These are phyloP conservation scores for Leptopilina clavipes DNA, from an alignment of 1,140 invertebrate species.

Conservation along the genomic window DNA sequence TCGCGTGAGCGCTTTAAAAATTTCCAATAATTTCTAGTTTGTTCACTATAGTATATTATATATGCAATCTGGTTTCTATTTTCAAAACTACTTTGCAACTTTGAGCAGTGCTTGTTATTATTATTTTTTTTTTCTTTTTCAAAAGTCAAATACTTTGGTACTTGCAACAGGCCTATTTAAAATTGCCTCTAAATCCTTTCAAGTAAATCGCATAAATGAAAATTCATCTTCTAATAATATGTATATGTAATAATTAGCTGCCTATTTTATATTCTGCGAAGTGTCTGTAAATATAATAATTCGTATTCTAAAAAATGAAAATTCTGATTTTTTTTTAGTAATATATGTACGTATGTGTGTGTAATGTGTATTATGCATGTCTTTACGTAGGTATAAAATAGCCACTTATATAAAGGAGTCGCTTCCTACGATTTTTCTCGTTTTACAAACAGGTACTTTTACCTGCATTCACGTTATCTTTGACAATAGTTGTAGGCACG, in stretches of 20 bases:
- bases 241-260: not conserved
- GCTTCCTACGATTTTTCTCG: conserved; percentile 20
- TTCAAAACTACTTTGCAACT: conserved; percentile 16
- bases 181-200: conserved; percentile 14
- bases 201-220: conserved; percentile 14
- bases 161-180: conserved; percentile 21
- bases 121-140: not conserved
- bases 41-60: not conserved
- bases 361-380: not conserved
- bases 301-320: conserved; percentile 22
- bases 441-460: conserved; percentile 20
- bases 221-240: not conserved
- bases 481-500: conserved; percentile 65
- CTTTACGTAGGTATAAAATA: conserved; percentile 20
- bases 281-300: not conserved
- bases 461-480: conserved; percentile 51
- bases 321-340: not conserved
- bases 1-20: conserved; percentile 11
- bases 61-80: conserved; percentile 28
- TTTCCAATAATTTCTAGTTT: not conserved
- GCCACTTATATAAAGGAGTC: conserved; percentile 27
- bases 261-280: conserved; percentile 4
- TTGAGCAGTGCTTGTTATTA: conserved; percentile 22
- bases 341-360: conserved; percentile 13
- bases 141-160: conserved; percentile 32